Evolutionary conservation across 2,888 invertebrate genomes (phyloP), one percentile per base, ranked within the genome.

Genomic region (Acheta domesticus): DNA sequence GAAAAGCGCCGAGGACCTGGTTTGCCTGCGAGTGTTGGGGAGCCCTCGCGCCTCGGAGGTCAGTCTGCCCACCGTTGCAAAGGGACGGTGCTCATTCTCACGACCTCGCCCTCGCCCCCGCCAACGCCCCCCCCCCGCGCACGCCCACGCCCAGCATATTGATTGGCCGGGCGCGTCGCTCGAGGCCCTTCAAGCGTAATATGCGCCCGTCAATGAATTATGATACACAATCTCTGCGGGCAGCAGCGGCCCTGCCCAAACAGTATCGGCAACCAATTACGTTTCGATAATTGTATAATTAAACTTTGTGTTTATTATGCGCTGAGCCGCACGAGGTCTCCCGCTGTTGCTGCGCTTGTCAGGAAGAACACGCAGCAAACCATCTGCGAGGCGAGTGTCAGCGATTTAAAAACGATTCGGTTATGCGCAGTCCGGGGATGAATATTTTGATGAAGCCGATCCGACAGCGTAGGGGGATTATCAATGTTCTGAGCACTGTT

Each of bases 291-390:
- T 62, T 62, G 62, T 62, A 62, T 62, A 62, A 62, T 62, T 62
- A 62, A 62, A 62, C n/a, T 62, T 62, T n/a, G 62, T 62, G 62
- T 62, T 62, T 62, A 62, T 62, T 62, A 62, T 62, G 62, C 62
- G 62, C 3, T 14, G n/a, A n/a, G 62, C 3, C 62, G 8, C 8
- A 36, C 8, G 36, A 36, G 36, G 8, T 1, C 36, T 5, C 36
- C 36, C 5, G 36, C 36, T 36, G 36, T 5, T 36, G 36, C 36
- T 36, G 5, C 36, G 36, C 36, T 36, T 36, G 36, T 36, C 36
- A 36, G 36, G 8, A 36, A 36, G 36, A 36, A 36, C 36, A 8
- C 5, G 0, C 36, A 8, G 36, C 36, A 36, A 36, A 36, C 36
- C 36, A 36, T 36, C 36, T 36, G 36, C 36, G 36, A 8, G 36